Conservation (phyloP, 2,888 invertebrate species). For the Herminia tarsipennalis region DNA sequence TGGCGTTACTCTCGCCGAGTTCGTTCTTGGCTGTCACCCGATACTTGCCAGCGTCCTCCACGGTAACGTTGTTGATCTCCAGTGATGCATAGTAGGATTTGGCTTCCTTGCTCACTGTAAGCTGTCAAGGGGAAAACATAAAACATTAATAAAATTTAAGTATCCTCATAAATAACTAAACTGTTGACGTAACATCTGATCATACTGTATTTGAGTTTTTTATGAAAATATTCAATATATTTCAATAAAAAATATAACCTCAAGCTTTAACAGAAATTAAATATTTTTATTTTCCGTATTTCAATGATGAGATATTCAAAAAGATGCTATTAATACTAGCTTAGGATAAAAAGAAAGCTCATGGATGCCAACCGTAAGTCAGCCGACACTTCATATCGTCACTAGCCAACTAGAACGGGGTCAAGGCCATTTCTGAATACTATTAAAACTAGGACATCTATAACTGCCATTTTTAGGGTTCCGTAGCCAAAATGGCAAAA, state of each 20-base stretch:
- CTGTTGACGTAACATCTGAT: no score
- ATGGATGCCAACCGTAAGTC: conserved; percentile 51
- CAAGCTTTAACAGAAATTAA: no score
- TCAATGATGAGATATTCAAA: conserved; percentile 12
- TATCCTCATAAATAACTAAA: no score
- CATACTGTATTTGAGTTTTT: no score
- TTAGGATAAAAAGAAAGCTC: conserved; percentile 62
- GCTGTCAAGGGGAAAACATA: conserved; percentile 78
- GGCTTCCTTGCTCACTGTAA: conserved; percentile 95
- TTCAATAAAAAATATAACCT: background rate
- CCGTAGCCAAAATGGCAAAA: no score
- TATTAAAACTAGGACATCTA: conserved; percentile 63
- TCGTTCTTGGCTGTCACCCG: conserved; percentile 99
- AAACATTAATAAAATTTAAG: no score
- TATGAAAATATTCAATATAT: background rate
- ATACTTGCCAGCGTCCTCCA: conserved; percentile 99
- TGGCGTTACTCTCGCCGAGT: conserved; percentile 98
- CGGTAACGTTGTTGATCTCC: conserved; percentile 97
- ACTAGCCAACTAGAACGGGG: conserved; percentile 73
- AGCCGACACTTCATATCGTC: conserved; percentile 59
- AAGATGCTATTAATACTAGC: conserved; percentile 46
- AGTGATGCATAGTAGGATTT: conserved; percentile 97
- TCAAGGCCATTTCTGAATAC: conserved; percentile 76
- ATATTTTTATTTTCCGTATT: background rate
- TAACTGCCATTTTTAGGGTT: background rate